Evolutionary conservation across 2,888 invertebrate species (phyloP).

Genomic region (Therioaphis trifolii): DNA sequence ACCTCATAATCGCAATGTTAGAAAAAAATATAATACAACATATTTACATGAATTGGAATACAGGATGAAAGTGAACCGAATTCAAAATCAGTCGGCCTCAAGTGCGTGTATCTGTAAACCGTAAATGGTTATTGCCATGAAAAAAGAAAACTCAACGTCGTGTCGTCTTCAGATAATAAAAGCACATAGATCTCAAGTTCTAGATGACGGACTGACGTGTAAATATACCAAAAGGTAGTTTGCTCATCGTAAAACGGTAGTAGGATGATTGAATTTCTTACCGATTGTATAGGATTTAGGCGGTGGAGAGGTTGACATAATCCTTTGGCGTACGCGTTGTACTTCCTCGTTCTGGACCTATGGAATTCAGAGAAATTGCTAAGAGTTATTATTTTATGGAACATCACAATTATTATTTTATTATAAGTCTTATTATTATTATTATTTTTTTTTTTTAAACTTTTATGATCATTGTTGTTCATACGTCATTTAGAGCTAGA

Average conservation of each 20-base stretch:
- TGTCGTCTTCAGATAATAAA: too few species aligned
- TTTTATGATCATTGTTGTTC: too few species aligned
- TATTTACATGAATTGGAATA: too few species aligned
- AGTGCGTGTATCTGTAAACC: too few species aligned
- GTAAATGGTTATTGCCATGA: too few species aligned
- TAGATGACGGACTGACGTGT: neutral
- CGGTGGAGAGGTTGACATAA: neutral
- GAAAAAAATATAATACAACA: too few species aligned
- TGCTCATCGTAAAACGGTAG: neutral
- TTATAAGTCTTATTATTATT: neutral
- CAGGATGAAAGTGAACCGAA: too few species aligned
- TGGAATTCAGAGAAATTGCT: conserved; percentile 33
- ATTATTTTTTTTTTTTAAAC: neutral
- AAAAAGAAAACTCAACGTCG: too few species aligned
- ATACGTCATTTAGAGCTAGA: too few species aligned
- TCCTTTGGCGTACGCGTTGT: conserved; percentile 24
- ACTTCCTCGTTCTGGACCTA: neutral
- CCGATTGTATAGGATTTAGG: conserved; percentile 32
- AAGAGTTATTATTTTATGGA: conserved; percentile 4
- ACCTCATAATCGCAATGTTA: too few species aligned
- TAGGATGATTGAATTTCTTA: conserved; percentile 27
- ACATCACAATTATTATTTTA: neutral
- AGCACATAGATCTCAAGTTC: neutral
- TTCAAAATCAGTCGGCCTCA: too few species aligned
- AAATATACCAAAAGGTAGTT: conserved; percentile 7